Evolutionary conservation across 2,797 vertebrate species (phyloP), one percentile per base, ranked within the genome.

Genomic region (Urocyon cinereoargenteus): DNA sequence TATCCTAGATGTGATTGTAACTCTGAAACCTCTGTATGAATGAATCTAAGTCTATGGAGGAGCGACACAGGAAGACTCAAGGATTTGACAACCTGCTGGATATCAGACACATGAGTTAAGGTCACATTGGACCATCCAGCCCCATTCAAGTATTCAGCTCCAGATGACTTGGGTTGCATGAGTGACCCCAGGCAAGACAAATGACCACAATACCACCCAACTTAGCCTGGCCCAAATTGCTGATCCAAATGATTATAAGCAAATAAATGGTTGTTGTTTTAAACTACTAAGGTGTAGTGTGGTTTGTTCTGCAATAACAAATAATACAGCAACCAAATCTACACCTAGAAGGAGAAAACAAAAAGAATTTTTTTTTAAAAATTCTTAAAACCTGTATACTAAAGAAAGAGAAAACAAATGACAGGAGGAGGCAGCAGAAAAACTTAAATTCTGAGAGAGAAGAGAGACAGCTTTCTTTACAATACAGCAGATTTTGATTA

Each of bases 391-490:
- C 4, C 45, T 55, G 72, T 22, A 6, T 16, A 61, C 15, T 51
- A n/a, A 86, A 93, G 49, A 86, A 81, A 89, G 19, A 86, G 31
- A 94, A 97, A 93, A 70, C 9, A 91, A 93, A 88, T 70, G 18
- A 62, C 5, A 94, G 31, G 2, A 31, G 5, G 77, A 34, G 26
- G 9, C 16, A 90, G 26, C 70, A 19, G 91, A 87, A 21, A 21
- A 94, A 49, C 5, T 92, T 94, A 82, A 73, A 79, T 82, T 90
- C 7, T 96, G 36, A 83, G 90, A 45, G 22, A 88, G 18, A 85
- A 70, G 18, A 93, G 26, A 96, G 24, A 75, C 22, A 73, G 53
- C 11, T 70, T 22, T 70, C 77, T 91, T 77, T 64, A 55, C 5
- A 86, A 28, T 40, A 82, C 2, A 81, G 73, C 1, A 28, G 40